These are phyloP conservation scores for Dendrocopos noguchii DNA, from an alignment of 2,113 vertebrate genomes.

Conservation along the genomic window DNA sequence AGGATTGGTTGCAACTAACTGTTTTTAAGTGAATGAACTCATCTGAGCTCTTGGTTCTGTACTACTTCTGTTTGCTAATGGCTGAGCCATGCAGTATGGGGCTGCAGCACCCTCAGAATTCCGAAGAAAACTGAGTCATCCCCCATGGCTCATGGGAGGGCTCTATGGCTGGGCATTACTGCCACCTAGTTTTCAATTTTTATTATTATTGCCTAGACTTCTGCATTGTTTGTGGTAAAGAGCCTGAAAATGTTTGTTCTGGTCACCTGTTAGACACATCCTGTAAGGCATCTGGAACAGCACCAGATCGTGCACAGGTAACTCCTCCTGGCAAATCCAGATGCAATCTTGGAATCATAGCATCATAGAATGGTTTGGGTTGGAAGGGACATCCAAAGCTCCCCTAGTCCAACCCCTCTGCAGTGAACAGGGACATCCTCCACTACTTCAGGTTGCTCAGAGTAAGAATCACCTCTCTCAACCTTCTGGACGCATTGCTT, in stretches of 20 bases:
- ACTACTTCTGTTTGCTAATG: constrained; percentile 4
- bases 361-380: too few species aligned
- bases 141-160: not conserved
- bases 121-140: constrained; percentile 45
- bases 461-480: too few species aligned
- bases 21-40: constrained; percentile 11
- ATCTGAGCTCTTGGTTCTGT: not conserved
- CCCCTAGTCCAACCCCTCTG: too few species aligned
- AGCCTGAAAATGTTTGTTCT: not conserved
- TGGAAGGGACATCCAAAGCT: too few species aligned
- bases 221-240: not conserved
- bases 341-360: not conserved
- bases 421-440: too few species aligned
- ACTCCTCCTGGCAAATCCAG: not conserved
- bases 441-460: too few species aligned
- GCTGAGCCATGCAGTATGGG: not conserved
- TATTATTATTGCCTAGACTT: not conserved
- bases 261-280: not conserved
- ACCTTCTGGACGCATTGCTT: too few species aligned
- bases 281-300: not conserved
- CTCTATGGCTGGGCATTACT: constrained; percentile 47
- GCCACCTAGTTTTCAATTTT: constrained; percentile 72
- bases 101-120: constrained; percentile 26
- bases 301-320: not conserved
- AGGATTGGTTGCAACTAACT: not conserved